A percentile compares a stretch with the other conserved stretches of the same genome.
Conservation (phyloP, 2,888 invertebrate genomes). For the Epinotia nisella region DNA sequence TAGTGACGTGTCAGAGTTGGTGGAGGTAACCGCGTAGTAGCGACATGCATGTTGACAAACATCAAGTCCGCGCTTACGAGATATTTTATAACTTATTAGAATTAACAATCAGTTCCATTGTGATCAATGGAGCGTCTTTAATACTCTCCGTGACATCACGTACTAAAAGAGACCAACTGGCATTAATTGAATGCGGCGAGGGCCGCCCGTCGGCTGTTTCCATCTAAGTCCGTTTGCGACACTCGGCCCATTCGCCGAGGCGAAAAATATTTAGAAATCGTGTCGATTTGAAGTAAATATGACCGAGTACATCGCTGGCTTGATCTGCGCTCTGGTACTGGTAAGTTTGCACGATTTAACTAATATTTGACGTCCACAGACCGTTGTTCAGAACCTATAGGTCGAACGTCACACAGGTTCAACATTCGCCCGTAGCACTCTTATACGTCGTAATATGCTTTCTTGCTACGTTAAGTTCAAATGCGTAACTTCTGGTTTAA, state of each 20-base stretch:
- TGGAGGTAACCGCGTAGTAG: conserved; percentile 21
- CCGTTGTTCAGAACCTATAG: background rate
- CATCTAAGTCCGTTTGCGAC: conserved; percentile 68
- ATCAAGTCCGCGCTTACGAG: conserved; percentile 44
- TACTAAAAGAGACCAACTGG: conserved; percentile 64
- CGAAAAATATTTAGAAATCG: conserved; percentile 46
- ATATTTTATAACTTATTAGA: background rate
- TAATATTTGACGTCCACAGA: conserved; percentile 11
- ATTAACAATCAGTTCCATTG: conserved; percentile 55
- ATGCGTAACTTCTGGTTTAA: conserved; percentile 3
- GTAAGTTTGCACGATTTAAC: conserved; percentile 61
- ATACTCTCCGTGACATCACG: conserved; percentile 76
- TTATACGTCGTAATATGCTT: background rate
- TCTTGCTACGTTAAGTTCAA: background rate
- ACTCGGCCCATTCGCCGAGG: conserved; percentile 60
- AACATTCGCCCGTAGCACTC: background rate
- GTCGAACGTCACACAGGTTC: background rate
- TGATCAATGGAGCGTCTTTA: conserved; percentile 62
- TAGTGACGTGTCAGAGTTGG: conserved; percentile 3
- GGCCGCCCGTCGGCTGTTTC: conserved; percentile 64
- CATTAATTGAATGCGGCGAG: conserved; percentile 73
- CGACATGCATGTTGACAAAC: conserved; percentile 22
- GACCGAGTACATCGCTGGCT: conserved; percentile 69
- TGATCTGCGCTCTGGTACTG: conserved; percentile 72
- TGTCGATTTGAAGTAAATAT: conserved; percentile 60